Evolutionary conservation across 2,797 vertebrate species (phyloP).

Genomic region (Erpetoichthys calabaricus): DNA sequence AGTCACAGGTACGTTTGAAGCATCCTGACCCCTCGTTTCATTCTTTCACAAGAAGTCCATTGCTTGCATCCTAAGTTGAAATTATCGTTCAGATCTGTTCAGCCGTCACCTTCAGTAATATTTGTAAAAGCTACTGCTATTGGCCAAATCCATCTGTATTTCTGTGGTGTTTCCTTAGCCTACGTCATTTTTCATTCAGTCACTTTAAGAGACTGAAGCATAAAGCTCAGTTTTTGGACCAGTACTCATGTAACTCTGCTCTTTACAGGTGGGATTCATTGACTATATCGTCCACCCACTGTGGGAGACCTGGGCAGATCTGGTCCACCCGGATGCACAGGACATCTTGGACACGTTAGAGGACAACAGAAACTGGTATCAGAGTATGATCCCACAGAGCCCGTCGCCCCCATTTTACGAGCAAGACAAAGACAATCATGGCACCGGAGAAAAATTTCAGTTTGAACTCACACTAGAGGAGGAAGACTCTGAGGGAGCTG

Average conservation of each 20-base stretch:
- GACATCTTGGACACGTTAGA: conserved; percentile 93
- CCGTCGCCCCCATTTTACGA: conserved; percentile 84
- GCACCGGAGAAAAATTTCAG: conserved; percentile 73
- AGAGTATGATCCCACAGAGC: conserved; percentile 95
- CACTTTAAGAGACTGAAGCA: too few species aligned
- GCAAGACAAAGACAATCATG: conserved; percentile 54
- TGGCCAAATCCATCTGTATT: too few species aligned
- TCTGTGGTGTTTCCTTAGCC: too few species aligned
- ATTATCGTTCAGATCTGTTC: too few species aligned
- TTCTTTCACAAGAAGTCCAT: too few species aligned
- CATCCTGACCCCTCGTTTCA: background rate
- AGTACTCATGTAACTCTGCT: background rate
- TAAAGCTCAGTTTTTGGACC: background rate
- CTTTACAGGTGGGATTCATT: conserved; percentile 81
- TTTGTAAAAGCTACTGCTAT: too few species aligned
- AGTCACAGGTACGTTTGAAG: conserved; percentile 71
- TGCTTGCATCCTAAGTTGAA: too few species aligned
- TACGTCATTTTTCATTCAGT: too few species aligned
- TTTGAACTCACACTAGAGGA: conserved; percentile 84
- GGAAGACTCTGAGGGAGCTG: conserved; percentile 72
- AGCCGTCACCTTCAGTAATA: background rate
- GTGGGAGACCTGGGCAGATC: conserved; percentile 97
- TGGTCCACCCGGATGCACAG: conserved; percentile 93
- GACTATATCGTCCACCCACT: conserved; percentile 94
- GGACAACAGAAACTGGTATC: conserved; percentile 98